Conservation (phyloP, 2,888 invertebrate species). For the Xanthorhoe designata region DNA sequence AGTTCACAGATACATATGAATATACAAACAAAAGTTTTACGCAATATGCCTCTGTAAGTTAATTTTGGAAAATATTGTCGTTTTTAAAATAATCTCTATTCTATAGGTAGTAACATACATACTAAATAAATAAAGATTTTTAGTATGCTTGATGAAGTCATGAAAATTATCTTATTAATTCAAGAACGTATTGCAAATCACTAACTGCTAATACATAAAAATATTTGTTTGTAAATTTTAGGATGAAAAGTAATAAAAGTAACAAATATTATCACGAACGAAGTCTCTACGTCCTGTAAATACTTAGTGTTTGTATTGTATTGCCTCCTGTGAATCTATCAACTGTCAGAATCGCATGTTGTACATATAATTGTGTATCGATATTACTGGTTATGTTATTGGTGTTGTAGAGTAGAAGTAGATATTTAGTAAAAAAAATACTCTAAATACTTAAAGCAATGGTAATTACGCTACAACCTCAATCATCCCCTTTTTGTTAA, state of each 20-base stretch:
- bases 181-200: too few relatives aligned
- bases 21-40: too few relatives aligned
- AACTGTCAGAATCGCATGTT: conserved; percentile 13
- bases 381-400: conserved; percentile 2
- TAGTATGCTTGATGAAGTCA: too few relatives aligned
- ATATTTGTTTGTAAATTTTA: too few relatives aligned
- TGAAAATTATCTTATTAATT: too few relatives aligned
- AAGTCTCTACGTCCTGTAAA: neutral
- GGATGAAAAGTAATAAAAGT: neutral
- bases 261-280: neutral
- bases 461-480: neutral
- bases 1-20: conserved; percentile 28
- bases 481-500: neutral
- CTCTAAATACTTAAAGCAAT: neutral
- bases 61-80: neutral
- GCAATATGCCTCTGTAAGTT: neutral
- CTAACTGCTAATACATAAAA: too few relatives aligned
- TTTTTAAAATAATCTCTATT: too few relatives aligned
- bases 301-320: conserved; percentile 28
- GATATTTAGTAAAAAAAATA: neutral
- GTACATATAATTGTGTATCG: conserved; percentile 3
- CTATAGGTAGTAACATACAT: too few relatives aligned
- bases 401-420: neutral
- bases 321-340: neutral
- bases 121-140: too few relatives aligned